Conservation (phyloP, 2,797 vertebrate species). For the Myotis myotis region DNA sequence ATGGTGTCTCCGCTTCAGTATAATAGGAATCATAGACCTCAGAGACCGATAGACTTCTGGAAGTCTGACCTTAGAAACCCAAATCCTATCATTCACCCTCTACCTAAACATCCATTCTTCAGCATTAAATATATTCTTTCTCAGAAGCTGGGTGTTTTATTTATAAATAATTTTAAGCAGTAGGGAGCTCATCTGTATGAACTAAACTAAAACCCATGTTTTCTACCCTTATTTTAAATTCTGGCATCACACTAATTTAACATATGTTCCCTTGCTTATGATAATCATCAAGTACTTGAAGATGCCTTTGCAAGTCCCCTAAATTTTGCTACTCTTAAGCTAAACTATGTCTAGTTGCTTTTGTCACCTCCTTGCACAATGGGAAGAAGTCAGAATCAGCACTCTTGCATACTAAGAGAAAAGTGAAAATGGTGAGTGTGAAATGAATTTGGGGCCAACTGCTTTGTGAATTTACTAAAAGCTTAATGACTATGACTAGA, state of each 20-base stretch:
- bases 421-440: background rate
- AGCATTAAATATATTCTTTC: background rate
- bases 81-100: background rate
- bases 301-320: background rate
- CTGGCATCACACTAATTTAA: constrained; percentile 4
- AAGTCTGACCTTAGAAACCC: background rate
- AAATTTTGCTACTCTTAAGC: constrained; percentile 17
- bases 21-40: background rate
- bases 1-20: background rate
- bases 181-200: background rate
- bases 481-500: constrained; percentile 15
- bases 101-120: background rate
- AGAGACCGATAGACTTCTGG: background rate
- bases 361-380: background rate
- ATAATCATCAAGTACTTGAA: background rate
- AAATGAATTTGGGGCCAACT: background rate
- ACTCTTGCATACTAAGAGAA: background rate
- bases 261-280: constrained; percentile 5
- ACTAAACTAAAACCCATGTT: background rate
- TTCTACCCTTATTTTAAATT: constrained; percentile 52
- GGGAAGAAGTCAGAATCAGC: background rate
- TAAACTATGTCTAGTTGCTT: background rate
- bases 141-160: background rate
- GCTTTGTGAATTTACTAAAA: constrained; percentile 10
- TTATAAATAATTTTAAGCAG: background rate